Evolutionary conservation across 92 coral and sea anemone species (phyloP).

Genomic region (Diadumene lineata): DNA sequence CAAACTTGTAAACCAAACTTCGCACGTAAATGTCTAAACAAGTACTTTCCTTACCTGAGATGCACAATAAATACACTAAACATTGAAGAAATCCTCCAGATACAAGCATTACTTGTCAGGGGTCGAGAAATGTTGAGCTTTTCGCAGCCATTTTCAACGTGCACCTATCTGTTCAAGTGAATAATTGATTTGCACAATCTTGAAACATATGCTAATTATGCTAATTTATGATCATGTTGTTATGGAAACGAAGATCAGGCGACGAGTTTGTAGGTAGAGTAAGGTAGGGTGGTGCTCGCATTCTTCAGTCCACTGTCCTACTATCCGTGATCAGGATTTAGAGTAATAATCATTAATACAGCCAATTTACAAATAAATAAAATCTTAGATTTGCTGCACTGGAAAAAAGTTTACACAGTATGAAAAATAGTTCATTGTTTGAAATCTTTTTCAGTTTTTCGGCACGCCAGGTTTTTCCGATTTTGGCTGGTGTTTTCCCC

Average conservation of each 20-base stretch:
- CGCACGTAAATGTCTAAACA: conserved; percentile 18
- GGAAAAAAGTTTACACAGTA: too few relatives aligned
- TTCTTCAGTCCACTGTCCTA: too few relatives aligned
- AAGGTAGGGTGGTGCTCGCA: too few relatives aligned
- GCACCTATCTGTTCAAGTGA: not conserved
- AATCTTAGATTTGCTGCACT: too few relatives aligned
- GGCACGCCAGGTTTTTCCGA: not conserved
- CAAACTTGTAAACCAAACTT: conserved; percentile 5
- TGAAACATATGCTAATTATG: conserved; percentile 26
- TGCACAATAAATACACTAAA: conserved; percentile 64
- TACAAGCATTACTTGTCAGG: conserved; percentile 49
- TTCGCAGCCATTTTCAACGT: conserved; percentile 24
- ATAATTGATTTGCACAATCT: conserved; percentile 17
- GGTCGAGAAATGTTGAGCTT: not conserved
- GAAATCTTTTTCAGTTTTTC: too few relatives aligned
- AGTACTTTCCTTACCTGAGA: conserved; percentile 35
- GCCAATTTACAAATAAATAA: too few relatives aligned
- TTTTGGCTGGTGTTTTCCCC: not conserved
- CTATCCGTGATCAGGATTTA: too few relatives aligned
- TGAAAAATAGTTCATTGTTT: too few relatives aligned
- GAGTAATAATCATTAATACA: too few relatives aligned
- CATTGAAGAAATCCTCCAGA: conserved; percentile 39
- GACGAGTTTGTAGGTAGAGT: not conserved
- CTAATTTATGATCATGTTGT: conserved; percentile 15
- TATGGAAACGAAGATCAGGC: conserved; percentile 13